Evolutionary conservation across 2,797 vertebrate genomes (phyloP), one percentile per base, ranked within the genome.

Genomic region (Myotis planiceps): DNA sequence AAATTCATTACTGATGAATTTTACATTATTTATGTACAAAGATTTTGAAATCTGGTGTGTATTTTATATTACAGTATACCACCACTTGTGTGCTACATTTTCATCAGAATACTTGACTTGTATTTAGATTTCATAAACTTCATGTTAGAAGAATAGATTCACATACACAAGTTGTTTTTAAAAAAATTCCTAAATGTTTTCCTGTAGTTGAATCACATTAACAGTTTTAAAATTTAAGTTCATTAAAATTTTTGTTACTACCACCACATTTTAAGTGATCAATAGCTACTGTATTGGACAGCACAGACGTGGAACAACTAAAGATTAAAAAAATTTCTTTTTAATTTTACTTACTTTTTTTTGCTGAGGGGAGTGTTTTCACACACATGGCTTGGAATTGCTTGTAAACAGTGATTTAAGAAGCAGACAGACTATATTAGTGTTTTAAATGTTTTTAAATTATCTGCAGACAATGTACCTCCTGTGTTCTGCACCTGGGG

Each of bases 81-180:
- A 82, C 55, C n/a, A 63, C 93, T 88, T 63, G 18, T 75, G 42
- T 47, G 25, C 37, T 49, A 55, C 58, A 14, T 75, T 96, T 95
- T 95, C 14, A 80, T 42, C 8, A 76, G 76, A 87, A 80, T 74
- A 69, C 19, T 92, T 76, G 85, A 79, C 69, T 74, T 72, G 18
- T 87, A 65, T 63, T 55, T 71, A 79, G 25, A 83, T 37, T 96
- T 96, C 69, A 72, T 42, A 92, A 94, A 88, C 65, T 88, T 63
- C 76, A 32, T 6, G 34, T 16, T 23, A 84, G 27, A 86, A 80
- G 86, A 72, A 88, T 69, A 83, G 23, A 69, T 49, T 81, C 42
- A 58, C 39, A 78, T 71, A 78, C 2, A 66, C 12, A 53, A 76
- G 29, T 69, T 90, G 25, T 94, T 88, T 32, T 74, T 23, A 68